These are phyloP conservation scores for Aphelinus atriplicis DNA, from an alignment of 1,140 invertebrate genomes.

Conservation along the genomic window DNA sequence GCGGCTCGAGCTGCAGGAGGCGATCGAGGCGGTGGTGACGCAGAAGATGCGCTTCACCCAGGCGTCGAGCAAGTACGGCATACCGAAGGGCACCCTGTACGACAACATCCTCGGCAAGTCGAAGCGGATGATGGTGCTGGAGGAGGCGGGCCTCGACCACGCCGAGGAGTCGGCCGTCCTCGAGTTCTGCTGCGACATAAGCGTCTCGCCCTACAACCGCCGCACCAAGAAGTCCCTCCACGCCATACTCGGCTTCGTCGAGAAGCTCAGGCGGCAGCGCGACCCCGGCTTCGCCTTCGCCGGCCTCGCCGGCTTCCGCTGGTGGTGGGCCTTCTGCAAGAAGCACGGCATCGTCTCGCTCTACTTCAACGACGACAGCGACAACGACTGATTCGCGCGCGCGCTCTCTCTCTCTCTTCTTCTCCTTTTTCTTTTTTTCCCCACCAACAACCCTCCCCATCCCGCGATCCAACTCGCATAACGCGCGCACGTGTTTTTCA, in stretches of 20 bases:
- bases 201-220: conserved; percentile 76
- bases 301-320: conserved; percentile 76
- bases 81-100: conserved; percentile 82
- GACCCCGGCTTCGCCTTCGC: conserved; percentile 75
- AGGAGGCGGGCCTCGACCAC: conserved; percentile 72
- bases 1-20: conserved; percentile 77
- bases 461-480: background rate
- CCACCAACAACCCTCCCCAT: background rate
- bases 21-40: conserved; percentile 78
- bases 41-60: conserved; percentile 82
- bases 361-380: conserved; percentile 69
- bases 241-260: conserved; percentile 74
- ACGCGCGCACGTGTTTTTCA: background rate
- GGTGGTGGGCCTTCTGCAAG: conserved; percentile 87
- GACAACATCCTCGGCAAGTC: conserved; percentile 83
- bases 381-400: conserved; percentile 49
- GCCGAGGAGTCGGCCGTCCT: conserved; percentile 74
- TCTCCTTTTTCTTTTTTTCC: conserved; percentile 1
- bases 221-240: conserved; percentile 76
- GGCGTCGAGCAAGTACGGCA: conserved; percentile 75
- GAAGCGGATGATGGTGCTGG: conserved; percentile 78
- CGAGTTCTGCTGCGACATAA: conserved; percentile 80
- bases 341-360: conserved; percentile 79
- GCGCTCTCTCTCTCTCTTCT: background rate
- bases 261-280: conserved; percentile 69